Base-by-base conservation (phyloP, 2,888 invertebrate species). In the Scotopteryx bipunctaria region DNA sequence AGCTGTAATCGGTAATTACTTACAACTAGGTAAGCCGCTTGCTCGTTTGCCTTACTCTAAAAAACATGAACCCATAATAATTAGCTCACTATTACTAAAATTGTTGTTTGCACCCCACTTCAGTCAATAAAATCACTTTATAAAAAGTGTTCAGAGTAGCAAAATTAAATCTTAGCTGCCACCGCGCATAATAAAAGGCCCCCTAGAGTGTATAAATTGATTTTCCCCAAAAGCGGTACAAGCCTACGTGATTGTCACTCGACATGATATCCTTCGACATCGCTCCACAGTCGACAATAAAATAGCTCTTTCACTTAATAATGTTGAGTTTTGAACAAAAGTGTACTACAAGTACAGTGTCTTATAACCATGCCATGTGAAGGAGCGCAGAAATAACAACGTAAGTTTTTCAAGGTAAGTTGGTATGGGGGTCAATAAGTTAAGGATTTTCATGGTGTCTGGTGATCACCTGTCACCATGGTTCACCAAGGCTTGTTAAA, bases 171-270 rank as follows among this genome's bases (percentile, higher is more conserved):
- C 17, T 29, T 33, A 49, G 42, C 25, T 9, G 31, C 32, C 23
- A 27, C 23, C 32, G 21, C 36, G 11, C 31, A n/a, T 41, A 46
- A 45, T 45, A 52, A 45, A 48, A 32, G 33, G 16, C 37, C 41
- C 36, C 41, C 23, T 35, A 32, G 35, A 42, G 40, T 37, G 41
- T 27, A 52, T 48, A 52, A 56, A 56, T 56, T 52, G 52, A 52
- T 56, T 52, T 51, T 41, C 36, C 36, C 44, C 48, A 44, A 41
- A 50, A 48, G 45, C 49, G 45, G 52, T 45, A 36, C 45, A 40
- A 29, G 49, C 49, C 55, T 55, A 60, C 60, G 63, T 60, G 58
- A 63, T 60, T 60, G 63, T 60, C 60, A 60, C 61, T 56, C 52
- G 51, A 57, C 54, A 62, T 58, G 52, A 60, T 60, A 57, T 57